Base-by-base conservation (phyloP, 2,888 invertebrate genomes). In the Polia nebulosa region DNA sequence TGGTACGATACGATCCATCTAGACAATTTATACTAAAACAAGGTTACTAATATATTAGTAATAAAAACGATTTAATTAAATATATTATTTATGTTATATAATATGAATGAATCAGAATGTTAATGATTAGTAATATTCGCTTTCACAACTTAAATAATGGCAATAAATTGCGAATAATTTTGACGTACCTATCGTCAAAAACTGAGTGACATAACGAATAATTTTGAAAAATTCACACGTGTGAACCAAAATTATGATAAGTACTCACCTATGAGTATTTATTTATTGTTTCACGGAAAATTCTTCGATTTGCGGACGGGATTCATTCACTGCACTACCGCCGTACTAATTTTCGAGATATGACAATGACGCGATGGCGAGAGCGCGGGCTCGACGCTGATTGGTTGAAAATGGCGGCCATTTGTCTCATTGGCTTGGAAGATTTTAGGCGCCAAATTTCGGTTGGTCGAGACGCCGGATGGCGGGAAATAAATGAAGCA, bases 311-410 rank as follows among this genome's bases (percentile, higher is more conserved):
- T 93, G 91, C 92, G 91, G 92, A 92, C 95, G 95, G 93, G 94
- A 94, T 95, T 95, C 95, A 92, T 95, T 95, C 95, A 92, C 94
- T 94, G 93, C 94, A 93, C 94, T 91, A 91, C 88, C 84, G 89
- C 90, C 91, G 95, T 94, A 95, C 95, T 95, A 95, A 95, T 94
- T 95, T 95, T 92, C 95, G 90, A 95, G 95, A 94, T 94, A 94
- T 92, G 93, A 94, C 93, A 93, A 93, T 91, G 95, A 95, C 94
- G 95, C 95, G 91, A 88, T 93, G 93, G 93, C 93, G 91, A 93
- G 94, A 95, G 94, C 95, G 95, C 95, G 95, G 94, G 95, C 90
- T 95, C 87, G 83, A 39, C 85, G 86, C 84, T 89, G 81, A 94
- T 95, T 95, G 95, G 95, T 91, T 78, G 84, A 94, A 95, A 95